A percentile compares a stretch with the other conserved stretches of the same genome.
Evolutionary conservation across 64 coral and sea anemone species (phyloP).

Genomic region (Trachythela sp.): DNA sequence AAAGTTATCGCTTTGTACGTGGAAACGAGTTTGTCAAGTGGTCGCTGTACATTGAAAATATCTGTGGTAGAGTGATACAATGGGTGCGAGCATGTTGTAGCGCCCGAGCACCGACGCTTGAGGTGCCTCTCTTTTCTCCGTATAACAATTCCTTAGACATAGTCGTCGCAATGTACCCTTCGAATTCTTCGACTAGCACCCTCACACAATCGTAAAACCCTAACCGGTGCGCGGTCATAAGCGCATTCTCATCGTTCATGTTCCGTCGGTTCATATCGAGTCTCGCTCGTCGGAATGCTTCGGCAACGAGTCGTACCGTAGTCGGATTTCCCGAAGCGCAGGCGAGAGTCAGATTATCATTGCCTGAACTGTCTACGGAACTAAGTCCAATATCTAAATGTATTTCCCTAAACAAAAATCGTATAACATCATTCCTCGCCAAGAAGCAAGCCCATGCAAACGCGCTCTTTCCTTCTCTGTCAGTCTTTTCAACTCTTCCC

Average conservation of each 20-base stretch:
- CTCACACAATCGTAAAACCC: not conserved
- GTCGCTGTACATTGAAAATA: conserved; percentile 5
- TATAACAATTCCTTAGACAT: not conserved
- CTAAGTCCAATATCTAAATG: conserved; percentile 55
- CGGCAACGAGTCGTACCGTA: conserved; percentile 4
- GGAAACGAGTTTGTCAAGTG: not conserved
- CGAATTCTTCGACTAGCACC: not conserved
- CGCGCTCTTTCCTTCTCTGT: conserved; percentile 53
- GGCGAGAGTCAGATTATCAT: not conserved
- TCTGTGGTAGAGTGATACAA: not conserved
- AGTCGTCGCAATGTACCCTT: not conserved
- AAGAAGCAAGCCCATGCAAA: conserved; percentile 73
- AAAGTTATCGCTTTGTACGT: not conserved
- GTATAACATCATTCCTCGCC: conserved; percentile 64
- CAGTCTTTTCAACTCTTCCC: conserved; percentile 55
- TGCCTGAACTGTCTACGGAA: not conserved
- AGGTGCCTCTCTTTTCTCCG: not conserved
- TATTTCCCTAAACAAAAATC: conserved; percentile 59
- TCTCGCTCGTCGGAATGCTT: not conserved
- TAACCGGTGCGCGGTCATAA: not conserved
- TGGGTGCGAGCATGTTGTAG: not conserved
- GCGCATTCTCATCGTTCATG: not conserved
- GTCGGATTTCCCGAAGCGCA: not conserved
- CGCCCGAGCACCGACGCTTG: not conserved
- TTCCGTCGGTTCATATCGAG: not conserved